Base-by-base conservation (phyloP, 2,797 vertebrate species). In the Cirrhinus mrigala region DNA sequence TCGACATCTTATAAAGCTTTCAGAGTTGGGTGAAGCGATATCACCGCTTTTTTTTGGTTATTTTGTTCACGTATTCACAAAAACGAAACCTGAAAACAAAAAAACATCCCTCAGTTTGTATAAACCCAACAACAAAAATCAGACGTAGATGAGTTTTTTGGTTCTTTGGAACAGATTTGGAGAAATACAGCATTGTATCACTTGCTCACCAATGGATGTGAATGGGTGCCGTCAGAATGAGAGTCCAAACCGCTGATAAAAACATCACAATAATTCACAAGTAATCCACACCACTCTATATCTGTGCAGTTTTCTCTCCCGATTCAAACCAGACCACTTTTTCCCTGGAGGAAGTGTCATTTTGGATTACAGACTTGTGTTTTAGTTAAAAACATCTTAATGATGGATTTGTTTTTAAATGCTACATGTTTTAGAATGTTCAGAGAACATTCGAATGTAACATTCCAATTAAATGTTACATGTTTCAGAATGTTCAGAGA, bases 1-100 rank as follows among this genome's bases (percentile, higher is more conserved):
- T 91, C 84, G n/a, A 29, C 54, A 11, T 68, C 69, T 83, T 81
- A 92, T 96, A 96, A 96, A 96, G 95, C 95, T 95, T 94, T 93
- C 62, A 69, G 87, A 89, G 89, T 91, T 91, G 85, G 92, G 90
- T 92, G 90, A 92, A 93, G 85, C 91, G 85, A 84, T 90, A 89
- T 91, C 83, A 91, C 78, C 92, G 14, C 56, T 69, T 91, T 87
- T 52, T 68, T 87, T 83, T 60, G 88, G 22, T 77, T 82, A 89
- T 66, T 85, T 87, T 54, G 40, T 68, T 68, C 18, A 84, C 27
- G 54, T 24, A 81, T 83, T 70, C 37, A 20, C 22, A 79, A 48
- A 87, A 75, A 44, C 3, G 4, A 68, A 80, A 24, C 12, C 1
- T 64, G 4, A 3, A 22, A 3, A 7, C 40, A 8, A 44, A 44